Base-by-base conservation (phyloP, 2,113 vertebrate genomes). In the Callionymus lyra region DNA sequence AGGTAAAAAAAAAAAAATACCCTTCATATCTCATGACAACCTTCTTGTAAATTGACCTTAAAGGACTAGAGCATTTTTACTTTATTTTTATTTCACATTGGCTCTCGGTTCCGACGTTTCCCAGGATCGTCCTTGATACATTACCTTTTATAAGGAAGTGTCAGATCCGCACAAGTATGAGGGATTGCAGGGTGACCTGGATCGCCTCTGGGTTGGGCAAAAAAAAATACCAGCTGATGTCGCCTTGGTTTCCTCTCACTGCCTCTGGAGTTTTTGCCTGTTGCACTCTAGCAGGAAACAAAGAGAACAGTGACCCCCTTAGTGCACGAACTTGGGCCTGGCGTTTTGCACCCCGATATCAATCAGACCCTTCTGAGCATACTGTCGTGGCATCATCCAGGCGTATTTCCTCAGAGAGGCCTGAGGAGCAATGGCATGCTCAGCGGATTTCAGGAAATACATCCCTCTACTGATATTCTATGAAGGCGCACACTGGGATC, bases 61-160 rank as follows among this genome's bases (percentile, higher is more conserved):
- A 27, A 27, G 4, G 21, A 27, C 21, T 27, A 4, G 21, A 27
- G 21, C 4, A 27, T 27, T 27, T n/a, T n/a, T n/a, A n/a, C n/a
- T 34, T 14, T 44, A 33, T 15, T 34, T 44, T 55, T 35, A 44
- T 71, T 73, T 71, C 41, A 56, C 53, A 75, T 75, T 74, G 53
- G 40, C 41, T 43, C 39, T 46, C 57, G 27, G 49, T 47, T 66
- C 34, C 48, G 72, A 70, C 62, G 70, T 67, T 72, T 67, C 31
- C 38, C 41, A 36, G 50, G 51, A 65, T 56, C 54, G 68, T 57
- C 53, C 51, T 63, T 85, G 81, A 86, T 84, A 65, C 70, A 86
- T 85, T 80, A 74, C 84, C 75, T 84, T 79, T 82, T 85, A 81
- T 74, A 83, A 66, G 65, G 77, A 80, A 38, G 60, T 85, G 85